A percentile compares a stretch with the other conserved stretches of the same genome.
Evolutionary conservation across 2,888 invertebrate species (phyloP).

Genomic region (Eilema sororculum): DNA sequence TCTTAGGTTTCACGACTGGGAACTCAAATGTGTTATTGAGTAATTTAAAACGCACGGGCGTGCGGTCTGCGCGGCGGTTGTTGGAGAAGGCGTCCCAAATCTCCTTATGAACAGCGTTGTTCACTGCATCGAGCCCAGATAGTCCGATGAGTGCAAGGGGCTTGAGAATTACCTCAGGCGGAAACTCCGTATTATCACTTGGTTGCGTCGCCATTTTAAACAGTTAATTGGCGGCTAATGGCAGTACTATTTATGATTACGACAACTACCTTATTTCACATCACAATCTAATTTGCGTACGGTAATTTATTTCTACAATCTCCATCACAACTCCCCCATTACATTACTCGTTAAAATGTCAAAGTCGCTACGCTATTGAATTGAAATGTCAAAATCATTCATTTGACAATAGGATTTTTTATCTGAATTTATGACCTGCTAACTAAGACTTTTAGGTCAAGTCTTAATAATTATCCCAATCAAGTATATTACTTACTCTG

Average conservation of each 20-base stretch:
- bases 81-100: conserved; percentile 97
- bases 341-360: conserved; percentile 60
- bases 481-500: too few relatives aligned
- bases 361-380: too few relatives aligned
- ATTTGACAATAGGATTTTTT: neutral
- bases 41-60: conserved; percentile 94
- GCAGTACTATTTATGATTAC: conserved; percentile 16
- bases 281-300: conserved; percentile 40
- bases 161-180: conserved; percentile 93
- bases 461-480: too few relatives aligned
- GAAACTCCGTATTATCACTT: conserved; percentile 90
- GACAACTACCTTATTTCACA: conserved; percentile 56
- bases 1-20: conserved; percentile 94
- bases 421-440: too few relatives aligned
- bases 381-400: conserved; percentile 46
- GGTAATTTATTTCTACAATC: conserved; percentile 49
- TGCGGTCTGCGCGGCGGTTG: conserved; percentile 93
- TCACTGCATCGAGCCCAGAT: conserved; percentile 94
- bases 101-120: conserved; percentile 95
- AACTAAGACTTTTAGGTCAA: too few relatives aligned
- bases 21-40: conserved; percentile 94
- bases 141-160: conserved; percentile 96
- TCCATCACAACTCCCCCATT: conserved; percentile 71
- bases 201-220: conserved; percentile 84
- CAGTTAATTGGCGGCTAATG: conserved; percentile 27